phyloP scores from a whole-genome alignment of 2,797 vertebrate genomes.

The Ceryle rudis region DNA sequence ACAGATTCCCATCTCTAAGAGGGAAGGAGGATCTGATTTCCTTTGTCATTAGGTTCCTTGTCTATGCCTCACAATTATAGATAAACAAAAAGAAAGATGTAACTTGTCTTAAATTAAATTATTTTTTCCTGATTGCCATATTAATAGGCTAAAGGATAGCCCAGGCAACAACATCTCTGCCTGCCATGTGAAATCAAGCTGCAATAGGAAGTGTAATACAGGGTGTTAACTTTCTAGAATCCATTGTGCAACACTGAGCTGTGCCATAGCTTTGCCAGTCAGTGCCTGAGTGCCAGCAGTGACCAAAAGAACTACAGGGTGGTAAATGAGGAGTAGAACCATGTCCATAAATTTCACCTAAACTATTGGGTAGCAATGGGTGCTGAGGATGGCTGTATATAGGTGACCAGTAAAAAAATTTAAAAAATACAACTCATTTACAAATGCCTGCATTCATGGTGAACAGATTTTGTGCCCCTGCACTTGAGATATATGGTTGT shows the following conservation, averaged over 20 bases:
- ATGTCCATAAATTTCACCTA: background rate
- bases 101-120: background rate
- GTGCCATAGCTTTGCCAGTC: background rate
- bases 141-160: background rate
- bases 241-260: background rate
- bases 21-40: background rate
- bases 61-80: background rate
- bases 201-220: background rate
- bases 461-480: background rate
- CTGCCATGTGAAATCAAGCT: background rate
- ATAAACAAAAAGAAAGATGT: background rate
- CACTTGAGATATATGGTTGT: background rate
- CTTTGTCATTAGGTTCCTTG: slow-evolving; percentile 3
- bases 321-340: background rate
- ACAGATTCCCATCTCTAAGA: slow-evolving; percentile 19
- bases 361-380: background rate
- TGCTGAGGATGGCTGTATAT: background rate
- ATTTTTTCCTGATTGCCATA: background rate
- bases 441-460: background rate
- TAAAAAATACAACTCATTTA: background rate
- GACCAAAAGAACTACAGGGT: background rate
- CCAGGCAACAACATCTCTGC: background rate
- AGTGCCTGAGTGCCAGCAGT: background rate
- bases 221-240: background rate
- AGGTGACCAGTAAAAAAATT: background rate